Conservation (phyloP, 92 coral and sea anemone genomes). For the Epizoanthus scotinus region DNA sequence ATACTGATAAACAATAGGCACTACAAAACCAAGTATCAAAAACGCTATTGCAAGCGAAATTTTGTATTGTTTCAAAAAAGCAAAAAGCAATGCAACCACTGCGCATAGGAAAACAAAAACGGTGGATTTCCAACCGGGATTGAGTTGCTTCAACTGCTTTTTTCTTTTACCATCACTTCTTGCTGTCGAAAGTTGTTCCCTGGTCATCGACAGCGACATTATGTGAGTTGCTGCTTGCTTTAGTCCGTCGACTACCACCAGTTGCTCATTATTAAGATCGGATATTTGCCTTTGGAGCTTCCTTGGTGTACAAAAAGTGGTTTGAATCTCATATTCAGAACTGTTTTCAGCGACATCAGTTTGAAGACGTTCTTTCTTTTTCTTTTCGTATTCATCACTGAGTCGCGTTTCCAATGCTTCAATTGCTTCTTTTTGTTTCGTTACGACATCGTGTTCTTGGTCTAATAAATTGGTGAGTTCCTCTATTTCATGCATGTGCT, state of each 20-base stretch:
- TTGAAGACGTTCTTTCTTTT: slow-evolving; percentile 56
- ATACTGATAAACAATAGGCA: slow-evolving; percentile 6
- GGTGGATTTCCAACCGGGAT: slow-evolving; percentile 14
- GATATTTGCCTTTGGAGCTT: slow-evolving; percentile 62
- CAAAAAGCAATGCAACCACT: slow-evolving; percentile 12
- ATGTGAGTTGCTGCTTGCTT: slow-evolving; percentile 61
- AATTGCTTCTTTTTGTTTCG: slow-evolving; percentile 71
- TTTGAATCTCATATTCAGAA: slow-evolving; percentile 48
- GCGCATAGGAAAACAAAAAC: background rate
- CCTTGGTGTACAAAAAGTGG: slow-evolving; percentile 42
- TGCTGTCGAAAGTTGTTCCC: slow-evolving; percentile 4
- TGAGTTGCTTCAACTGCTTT: background rate
- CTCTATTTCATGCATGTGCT: slow-evolving; percentile 57
- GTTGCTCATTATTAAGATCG: slow-evolving; percentile 67
- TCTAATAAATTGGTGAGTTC: slow-evolving; percentile 66
- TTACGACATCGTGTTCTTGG: slow-evolving; percentile 66
- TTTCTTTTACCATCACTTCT: background rate
- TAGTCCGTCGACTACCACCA: slow-evolving; percentile 58
- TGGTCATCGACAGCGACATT: slow-evolving; percentile 9
- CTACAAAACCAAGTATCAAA: slow-evolving; percentile 13
- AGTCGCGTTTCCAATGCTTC: slow-evolving; percentile 67
- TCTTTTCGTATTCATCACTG: slow-evolving; percentile 64
- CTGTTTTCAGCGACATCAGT: background rate
- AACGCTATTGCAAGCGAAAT: slow-evolving; percentile 8
- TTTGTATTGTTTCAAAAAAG: slow-evolving; percentile 13